phyloP scores from a whole-genome alignment of 2,113 vertebrate genomes.

The Xenopus borealis region DNA sequence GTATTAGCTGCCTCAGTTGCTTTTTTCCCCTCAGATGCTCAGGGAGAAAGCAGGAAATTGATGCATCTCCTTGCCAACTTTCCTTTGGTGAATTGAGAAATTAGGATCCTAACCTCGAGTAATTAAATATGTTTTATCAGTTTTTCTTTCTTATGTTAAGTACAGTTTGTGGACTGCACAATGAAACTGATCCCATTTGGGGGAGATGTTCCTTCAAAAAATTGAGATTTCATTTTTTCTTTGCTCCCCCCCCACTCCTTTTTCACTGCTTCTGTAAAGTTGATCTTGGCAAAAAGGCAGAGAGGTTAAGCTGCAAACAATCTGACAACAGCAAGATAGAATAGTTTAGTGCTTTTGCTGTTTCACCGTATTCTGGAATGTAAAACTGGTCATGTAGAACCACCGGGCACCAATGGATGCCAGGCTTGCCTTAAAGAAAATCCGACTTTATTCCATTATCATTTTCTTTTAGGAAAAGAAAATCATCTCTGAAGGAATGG shows the following conservation, averaged over 20 bases:
- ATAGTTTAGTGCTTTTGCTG: slow-evolving; percentile 15
- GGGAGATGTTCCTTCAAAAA: slow-evolving; percentile 69
- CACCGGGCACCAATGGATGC: slow-evolving; percentile 24
- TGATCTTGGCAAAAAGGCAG: slow-evolving; percentile 34
- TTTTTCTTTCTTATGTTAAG: slow-evolving; percentile 76
- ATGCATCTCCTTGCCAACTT: slow-evolving; percentile 80
- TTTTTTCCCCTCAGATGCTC: slow-evolving; percentile 79
- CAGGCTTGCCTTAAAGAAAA: background rate
- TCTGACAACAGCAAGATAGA: slow-evolving; percentile 48
- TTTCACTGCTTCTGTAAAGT: background rate
- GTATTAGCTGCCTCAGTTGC: slow-evolving; percentile 85
- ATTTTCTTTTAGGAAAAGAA: no score
- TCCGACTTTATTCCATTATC: no score
- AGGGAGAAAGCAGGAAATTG: slow-evolving; percentile 77
- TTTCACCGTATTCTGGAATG: slow-evolving; percentile 20
- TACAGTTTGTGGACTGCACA: slow-evolving; percentile 76
- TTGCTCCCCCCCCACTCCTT: background rate
- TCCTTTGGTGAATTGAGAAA: slow-evolving; percentile 83
- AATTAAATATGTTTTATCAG: slow-evolving; percentile 82
- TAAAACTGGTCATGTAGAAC: slow-evolving; percentile 29
- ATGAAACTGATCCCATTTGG: slow-evolving; percentile 74
- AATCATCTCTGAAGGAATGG: no score
- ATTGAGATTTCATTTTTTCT: slow-evolving; percentile 29
- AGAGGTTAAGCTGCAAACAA: slow-evolving; percentile 45
- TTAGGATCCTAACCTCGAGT: slow-evolving; percentile 81